Base-by-base conservation (phyloP, 2,797 vertebrate genomes). In the Scolopax rusticola region DNA sequence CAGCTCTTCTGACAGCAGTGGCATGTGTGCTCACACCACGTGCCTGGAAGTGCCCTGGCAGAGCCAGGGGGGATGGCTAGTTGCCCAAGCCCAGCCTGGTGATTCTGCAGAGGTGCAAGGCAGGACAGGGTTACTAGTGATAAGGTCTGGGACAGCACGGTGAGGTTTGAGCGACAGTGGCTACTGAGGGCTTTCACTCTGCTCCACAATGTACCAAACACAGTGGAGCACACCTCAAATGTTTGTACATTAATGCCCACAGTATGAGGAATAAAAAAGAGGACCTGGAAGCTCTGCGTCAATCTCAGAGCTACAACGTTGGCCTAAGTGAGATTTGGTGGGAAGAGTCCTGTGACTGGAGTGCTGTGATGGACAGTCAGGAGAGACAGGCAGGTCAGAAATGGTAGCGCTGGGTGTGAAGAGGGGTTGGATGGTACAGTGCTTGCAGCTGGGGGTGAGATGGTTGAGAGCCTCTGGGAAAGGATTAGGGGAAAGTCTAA, bases 171-270 rank as follows among this genome's bases (percentile, higher is more conserved):
- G 25, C 23, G 57, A 40, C 6, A 12, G 20, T 5, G 11, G n/a
- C 8, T 15, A 16, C 15, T n/a, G 30, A 41, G 21, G 53, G 7
- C 10, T 63, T 53, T 68, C 7, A 7, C 16, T 68, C 48, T 63
- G n/a, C 56, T 59, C 43, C 27, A 73, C 16, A 9, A 15, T 11
- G 8, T 12, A 47, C 15, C 15, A 68, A 27, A 68, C n/a, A 23
- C 14, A 36, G 19, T 9, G 67, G n/a, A 53, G 25, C 19, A 4
- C 23, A 43, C 57, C 57, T 83, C 21, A 74, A 30, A 23, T 38
- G 23, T 24, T 41, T 47, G n/a, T 15, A 14, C 13, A 1, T 4
- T 7, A 25, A n/a, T 0, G 0, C 6, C 11, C 18, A 11, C 18
- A 23, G 60, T 11, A 16, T 12, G 6, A 56, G 23, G 19, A 83